Evolutionary conservation across 2,797 vertebrate genomes (phyloP).

Genomic region (Typhlichthys eigenmanni): DNA sequence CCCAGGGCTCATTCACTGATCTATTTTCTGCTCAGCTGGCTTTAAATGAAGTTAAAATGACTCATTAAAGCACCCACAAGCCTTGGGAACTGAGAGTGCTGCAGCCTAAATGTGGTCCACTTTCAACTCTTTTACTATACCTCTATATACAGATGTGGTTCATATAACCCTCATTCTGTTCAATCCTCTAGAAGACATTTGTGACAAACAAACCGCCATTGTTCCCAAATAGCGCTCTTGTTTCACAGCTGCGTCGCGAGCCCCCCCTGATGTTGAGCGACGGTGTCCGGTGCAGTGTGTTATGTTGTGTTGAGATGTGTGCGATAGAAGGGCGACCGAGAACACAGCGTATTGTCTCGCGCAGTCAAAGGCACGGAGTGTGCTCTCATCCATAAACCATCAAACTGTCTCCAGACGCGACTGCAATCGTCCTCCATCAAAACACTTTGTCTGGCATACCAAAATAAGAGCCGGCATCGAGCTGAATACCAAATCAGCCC

Average conservation of each 20-base stretch:
- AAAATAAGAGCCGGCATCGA: conserved; percentile 95
- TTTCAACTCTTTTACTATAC: conserved; percentile 73
- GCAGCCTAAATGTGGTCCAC: conserved; percentile 97
- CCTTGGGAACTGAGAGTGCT: conserved; percentile 96
- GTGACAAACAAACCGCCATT: conserved; percentile 47
- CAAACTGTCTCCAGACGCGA: conserved; percentile 98
- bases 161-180: conserved; percentile 38
- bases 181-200: neutral
- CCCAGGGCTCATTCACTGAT: conserved; percentile 96
- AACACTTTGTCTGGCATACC: conserved; percentile 99
- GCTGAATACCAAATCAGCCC: conserved; percentile 99
- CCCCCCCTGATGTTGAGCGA: conserved; percentile 71
- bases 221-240: conserved; percentile 50
- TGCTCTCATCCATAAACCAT: conserved; percentile 87
- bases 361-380: conserved; percentile 89
- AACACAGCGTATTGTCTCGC: conserved; percentile 86
- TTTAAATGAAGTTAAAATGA: conserved; percentile 99
- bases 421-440: conserved; percentile 99
- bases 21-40: conserved; percentile 99
- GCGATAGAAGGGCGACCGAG: conserved; percentile 59
- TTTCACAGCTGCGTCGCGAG: conserved; percentile 51
- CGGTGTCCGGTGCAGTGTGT: conserved; percentile 67
- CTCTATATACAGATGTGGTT: conserved; percentile 69
- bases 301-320: conserved; percentile 67
- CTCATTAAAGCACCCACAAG: conserved; percentile 99